phyloP scores from a whole-genome alignment of 1,140 invertebrate species.

The Drosophila lacteicornis region DNA sequence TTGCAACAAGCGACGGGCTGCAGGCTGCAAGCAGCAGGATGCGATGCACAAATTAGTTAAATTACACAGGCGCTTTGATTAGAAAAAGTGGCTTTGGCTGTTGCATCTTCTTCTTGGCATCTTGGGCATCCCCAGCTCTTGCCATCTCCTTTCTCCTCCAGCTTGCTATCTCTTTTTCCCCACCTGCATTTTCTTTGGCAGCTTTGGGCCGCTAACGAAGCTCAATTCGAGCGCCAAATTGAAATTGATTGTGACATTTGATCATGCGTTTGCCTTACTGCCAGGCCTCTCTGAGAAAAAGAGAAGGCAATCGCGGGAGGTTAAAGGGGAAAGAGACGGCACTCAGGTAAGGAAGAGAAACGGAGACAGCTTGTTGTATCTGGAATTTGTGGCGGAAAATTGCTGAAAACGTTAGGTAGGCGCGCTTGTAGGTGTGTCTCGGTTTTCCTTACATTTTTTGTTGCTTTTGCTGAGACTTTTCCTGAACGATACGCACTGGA shows the following conservation, averaged over 20 bases:
- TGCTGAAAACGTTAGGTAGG: slow-evolving; percentile 60
- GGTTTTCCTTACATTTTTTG: slow-evolving; percentile 4
- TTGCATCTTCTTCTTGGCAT: slow-evolving; percentile 42
- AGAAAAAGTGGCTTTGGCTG: slow-evolving; percentile 71
- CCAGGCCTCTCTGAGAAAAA: slow-evolving; percentile 11
- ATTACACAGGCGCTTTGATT: slow-evolving; percentile 80
- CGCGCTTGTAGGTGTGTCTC: slow-evolving; percentile 42
- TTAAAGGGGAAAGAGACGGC: slow-evolving; percentile 2
- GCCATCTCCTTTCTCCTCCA: background rate
- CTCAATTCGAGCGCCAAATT: slow-evolving; percentile 83
- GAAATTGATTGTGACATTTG: slow-evolving; percentile 84
- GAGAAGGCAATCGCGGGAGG: slow-evolving; percentile 9
- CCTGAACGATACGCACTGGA: slow-evolving; percentile 66
- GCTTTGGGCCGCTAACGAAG: slow-evolving; percentile 74
- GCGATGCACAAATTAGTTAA: slow-evolving; percentile 74
- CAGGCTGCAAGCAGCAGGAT: slow-evolving; percentile 1
- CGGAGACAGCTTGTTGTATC: slow-evolving; percentile 15
- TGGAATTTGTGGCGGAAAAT: slow-evolving; percentile 75
- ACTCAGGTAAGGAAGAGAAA: background rate
- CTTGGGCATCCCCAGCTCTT: slow-evolving; percentile 30
- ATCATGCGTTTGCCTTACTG: slow-evolving; percentile 67
- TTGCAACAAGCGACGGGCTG: slow-evolving; percentile 42
- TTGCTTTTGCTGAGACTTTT: slow-evolving; percentile 7
- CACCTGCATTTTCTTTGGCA: slow-evolving; percentile 55
- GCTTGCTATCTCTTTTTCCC: slow-evolving; percentile 10